phyloP scores from a whole-genome alignment of 1,140 invertebrate genomes.

The Trachymyrmex cornetzi region DNA sequence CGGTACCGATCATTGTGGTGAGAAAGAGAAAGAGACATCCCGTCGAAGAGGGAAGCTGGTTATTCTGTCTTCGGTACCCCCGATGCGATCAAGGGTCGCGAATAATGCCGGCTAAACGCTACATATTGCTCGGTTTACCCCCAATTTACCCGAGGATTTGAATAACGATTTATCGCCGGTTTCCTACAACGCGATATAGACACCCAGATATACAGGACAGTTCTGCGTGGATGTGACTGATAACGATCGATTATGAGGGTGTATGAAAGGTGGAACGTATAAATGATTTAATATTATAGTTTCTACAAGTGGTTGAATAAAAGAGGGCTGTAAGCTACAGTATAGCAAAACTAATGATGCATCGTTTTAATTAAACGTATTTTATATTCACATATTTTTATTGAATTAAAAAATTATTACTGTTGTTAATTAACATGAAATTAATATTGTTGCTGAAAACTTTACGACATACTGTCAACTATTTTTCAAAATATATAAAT shows the following conservation, averaged over 20 bases:
- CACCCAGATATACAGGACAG: neutral
- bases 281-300: conserved; percentile 1
- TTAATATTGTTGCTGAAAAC: neutral
- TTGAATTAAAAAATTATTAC: neutral
- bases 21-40: conserved; percentile 39
- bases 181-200: conserved; percentile 22
- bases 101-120: conserved; percentile 80
- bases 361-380: conserved; percentile 21
- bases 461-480: neutral
- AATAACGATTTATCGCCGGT: conserved; percentile 72
- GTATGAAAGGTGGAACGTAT: neutral
- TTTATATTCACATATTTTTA: neutral
- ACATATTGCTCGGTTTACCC: conserved; percentile 79
- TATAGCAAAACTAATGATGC: neutral
- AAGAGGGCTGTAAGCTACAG: neutral
- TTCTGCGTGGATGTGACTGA: neutral
- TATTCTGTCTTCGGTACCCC: conserved; percentile 67
- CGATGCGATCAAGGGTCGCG: conserved; percentile 70
- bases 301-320: neutral
- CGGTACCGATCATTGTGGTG: conserved; percentile 41
- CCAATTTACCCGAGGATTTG: conserved; percentile 78
- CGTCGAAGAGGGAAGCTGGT: conserved; percentile 22
- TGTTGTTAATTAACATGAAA: neutral
- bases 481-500: conserved; percentile 4
- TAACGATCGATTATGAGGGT: conserved; percentile 27